Evolutionary conservation across 2,113 vertebrate species (phyloP).

Genomic region (Crotalus helleri): DNA sequence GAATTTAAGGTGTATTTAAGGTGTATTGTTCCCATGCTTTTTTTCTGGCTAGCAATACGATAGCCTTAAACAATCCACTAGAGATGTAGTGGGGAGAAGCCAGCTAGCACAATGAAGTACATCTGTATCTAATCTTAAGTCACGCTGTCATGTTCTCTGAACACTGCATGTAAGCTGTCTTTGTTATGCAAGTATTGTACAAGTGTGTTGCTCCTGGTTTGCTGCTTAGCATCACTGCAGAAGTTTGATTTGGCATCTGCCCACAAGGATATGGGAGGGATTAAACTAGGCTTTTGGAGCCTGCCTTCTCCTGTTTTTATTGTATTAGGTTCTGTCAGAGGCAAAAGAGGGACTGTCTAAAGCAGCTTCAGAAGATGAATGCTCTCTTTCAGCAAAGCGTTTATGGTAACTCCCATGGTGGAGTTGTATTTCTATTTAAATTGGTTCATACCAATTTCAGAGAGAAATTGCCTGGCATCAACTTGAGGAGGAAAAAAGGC

Average conservation of each 20-base stretch:
- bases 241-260: background rate
- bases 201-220: background rate
- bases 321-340: background rate
- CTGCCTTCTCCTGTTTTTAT: too few species aligned
- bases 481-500: background rate
- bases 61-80: background rate
- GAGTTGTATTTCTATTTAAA: background rate
- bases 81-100: background rate
- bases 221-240: background rate
- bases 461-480: background rate
- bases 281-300: background rate
- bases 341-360: background rate
- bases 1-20: background rate
- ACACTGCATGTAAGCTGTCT: background rate
- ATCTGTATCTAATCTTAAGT: background rate
- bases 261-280: background rate
- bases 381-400: background rate
- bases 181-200: background rate
- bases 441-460: background rate
- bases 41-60: background rate
- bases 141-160: background rate
- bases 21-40: background rate
- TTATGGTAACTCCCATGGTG: too few species aligned
- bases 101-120: background rate
- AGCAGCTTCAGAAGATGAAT: background rate